Percentiles rank a stretch among this genome's conserved stretches.
phyloP scores from a whole-genome alignment of 2,888 invertebrate genomes.

The Oscheius myriophilus region DNA sequence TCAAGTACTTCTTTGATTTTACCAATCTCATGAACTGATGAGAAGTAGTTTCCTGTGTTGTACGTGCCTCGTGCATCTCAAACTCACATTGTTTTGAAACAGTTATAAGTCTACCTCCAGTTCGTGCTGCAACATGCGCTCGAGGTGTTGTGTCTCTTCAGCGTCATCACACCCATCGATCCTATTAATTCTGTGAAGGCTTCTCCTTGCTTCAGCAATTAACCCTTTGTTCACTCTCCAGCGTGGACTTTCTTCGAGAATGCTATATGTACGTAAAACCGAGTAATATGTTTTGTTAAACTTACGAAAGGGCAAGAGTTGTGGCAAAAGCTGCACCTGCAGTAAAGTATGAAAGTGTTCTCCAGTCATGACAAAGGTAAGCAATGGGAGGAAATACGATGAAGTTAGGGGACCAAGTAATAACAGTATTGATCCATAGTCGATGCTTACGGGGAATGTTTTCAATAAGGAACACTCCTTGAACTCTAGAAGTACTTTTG shows the following conservation, averaged over 20 bases:
- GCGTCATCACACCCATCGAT: constrained; percentile 20
- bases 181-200: constrained; percentile 17
- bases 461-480: constrained; percentile 57
- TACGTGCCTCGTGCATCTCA: constrained; percentile 10
- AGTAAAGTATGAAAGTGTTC: constrained; percentile 24
- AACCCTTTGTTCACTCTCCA: constrained; percentile 55
- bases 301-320: constrained; percentile 13
- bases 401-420: constrained; percentile 49
- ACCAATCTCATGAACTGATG: constrained; percentile 19
- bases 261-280: not conserved
- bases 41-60: constrained; percentile 2
- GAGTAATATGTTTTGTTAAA: not conserved
- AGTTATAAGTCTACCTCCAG: constrained; percentile 24
- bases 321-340: not conserved
- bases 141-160: constrained; percentile 18
- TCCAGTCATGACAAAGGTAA: constrained; percentile 19
- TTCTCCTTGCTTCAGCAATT: constrained; percentile 50
- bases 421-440: constrained; percentile 46
- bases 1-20: constrained; percentile 21
- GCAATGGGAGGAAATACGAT: constrained; percentile 35
- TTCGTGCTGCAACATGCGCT: constrained; percentile 44
- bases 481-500: constrained; percentile 35
- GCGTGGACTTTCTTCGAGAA: constrained; percentile 40
- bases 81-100: not conserved
- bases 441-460: constrained; percentile 56